Evolutionary conservation across 2,888 invertebrate genomes (phyloP).

Genomic region (Xylophagus ater): DNA sequence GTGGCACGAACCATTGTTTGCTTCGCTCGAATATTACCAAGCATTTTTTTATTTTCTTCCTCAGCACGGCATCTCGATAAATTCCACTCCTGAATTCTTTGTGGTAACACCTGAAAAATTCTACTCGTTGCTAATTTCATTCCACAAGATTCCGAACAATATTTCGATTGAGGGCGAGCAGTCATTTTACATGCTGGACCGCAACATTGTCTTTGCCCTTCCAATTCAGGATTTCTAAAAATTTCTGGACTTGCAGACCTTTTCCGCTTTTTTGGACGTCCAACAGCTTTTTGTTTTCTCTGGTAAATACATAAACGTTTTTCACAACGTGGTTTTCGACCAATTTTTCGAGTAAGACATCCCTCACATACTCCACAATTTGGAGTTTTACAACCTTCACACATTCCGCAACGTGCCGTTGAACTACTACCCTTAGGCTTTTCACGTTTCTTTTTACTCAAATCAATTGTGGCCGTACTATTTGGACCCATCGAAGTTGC

Average conservation of each 20-base stretch:
- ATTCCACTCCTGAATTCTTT: slow-evolving; percentile 89
- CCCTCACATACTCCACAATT: slow-evolving; percentile 37
- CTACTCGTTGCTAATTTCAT: slow-evolving; percentile 74
- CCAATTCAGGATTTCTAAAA: slow-evolving; percentile 42
- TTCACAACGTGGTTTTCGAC: slow-evolving; percentile 43
- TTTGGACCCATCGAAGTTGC: slow-evolving; percentile 24
- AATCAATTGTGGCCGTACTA: slow-evolving; percentile 7
- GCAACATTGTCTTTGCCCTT: slow-evolving; percentile 71
- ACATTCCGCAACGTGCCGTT: slow-evolving; percentile 55
- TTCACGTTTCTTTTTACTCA: slow-evolving; percentile 19
- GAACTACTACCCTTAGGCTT: slow-evolving; percentile 25
- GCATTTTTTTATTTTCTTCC: slow-evolving; percentile 57
- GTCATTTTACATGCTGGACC: slow-evolving; percentile 78
- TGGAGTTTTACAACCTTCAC: slow-evolving; percentile 52
- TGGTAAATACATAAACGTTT: slow-evolving; percentile 41
- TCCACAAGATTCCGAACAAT: slow-evolving; percentile 88
- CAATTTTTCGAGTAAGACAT: slow-evolving; percentile 29
- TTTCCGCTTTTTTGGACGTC: slow-evolving; percentile 27
- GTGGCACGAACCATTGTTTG: slow-evolving; percentile 67
- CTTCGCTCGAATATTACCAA: slow-evolving; percentile 66
- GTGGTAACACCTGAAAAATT: slow-evolving; percentile 77
- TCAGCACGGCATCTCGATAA: slow-evolving; percentile 77
- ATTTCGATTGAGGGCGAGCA: slow-evolving; percentile 75
- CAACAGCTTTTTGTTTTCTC: slow-evolving; percentile 19
- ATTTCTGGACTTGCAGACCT: slow-evolving; percentile 32